A percentile compares a stretch with the other conserved stretches of the same genome.
These are phyloP conservation scores for Bubalus kerabau DNA, from an alignment of 2,113 vertebrate genomes.

Conservation along the genomic window DNA sequence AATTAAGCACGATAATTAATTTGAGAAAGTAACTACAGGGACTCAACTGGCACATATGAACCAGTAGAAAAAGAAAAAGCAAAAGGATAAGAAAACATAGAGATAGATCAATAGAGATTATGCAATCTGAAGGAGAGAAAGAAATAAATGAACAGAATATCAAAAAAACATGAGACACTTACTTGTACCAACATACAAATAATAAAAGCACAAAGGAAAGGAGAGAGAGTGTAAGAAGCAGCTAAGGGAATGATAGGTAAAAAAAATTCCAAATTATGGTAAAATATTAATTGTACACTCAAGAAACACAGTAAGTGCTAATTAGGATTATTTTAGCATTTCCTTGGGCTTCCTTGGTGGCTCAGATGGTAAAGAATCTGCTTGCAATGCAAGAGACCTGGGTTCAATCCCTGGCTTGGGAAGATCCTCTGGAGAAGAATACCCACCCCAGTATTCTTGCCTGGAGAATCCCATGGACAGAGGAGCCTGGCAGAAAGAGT, in stretches of 20 bases:
- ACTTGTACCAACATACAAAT: neutral
- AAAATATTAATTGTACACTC: neutral
- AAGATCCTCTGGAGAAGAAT: neutral
- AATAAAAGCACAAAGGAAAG: neutral
- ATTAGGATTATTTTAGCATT: neutral
- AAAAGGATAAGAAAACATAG: neutral
- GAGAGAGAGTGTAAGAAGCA: neutral
- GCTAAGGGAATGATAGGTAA: neutral
- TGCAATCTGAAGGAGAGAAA: neutral
- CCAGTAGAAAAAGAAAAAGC: neutral
- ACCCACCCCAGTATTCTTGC: neutral
- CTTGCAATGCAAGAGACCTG: neutral
- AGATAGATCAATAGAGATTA: neutral
- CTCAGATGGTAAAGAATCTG: neutral
- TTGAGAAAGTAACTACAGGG: neutral
- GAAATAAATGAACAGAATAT: neutral
- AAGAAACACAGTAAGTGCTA: neutral
- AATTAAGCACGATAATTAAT: neutral
- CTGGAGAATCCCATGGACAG: neutral
- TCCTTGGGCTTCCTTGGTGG: neutral
- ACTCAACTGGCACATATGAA: neutral
- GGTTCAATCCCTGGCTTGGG: neutral
- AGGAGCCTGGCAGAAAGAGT: neutral
- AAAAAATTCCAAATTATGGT: neutral
- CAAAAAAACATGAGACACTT: neutral